These are phyloP conservation scores for Athrips mouffetella DNA, from an alignment of 2,888 invertebrate genomes.

Conservation along the genomic window DNA sequence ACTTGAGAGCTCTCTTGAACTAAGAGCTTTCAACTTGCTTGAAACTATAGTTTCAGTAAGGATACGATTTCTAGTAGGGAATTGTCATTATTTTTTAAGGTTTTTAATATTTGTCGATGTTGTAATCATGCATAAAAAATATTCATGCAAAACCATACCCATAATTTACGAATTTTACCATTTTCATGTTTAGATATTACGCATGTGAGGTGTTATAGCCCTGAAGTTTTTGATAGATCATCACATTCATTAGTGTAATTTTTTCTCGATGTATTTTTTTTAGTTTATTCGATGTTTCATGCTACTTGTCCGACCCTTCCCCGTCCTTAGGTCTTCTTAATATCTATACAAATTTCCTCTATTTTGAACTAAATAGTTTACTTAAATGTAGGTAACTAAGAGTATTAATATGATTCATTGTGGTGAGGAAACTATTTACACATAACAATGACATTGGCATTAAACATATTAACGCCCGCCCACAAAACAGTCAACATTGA, in stretches of 20 bases:
- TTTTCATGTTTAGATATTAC: conserved; percentile 25
- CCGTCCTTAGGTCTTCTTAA: conserved; percentile 42
- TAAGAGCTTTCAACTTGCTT: too few relatives aligned
- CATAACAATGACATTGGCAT: not conserved
- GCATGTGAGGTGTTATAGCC: conserved; percentile 50
- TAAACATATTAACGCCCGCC: not conserved
- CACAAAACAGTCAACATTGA: not conserved
- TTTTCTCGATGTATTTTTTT: conserved; percentile 37
- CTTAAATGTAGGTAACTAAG: too few relatives aligned
- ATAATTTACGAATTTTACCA: conserved; percentile 14
- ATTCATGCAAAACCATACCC: conserved; percentile 23
- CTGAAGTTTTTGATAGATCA: conserved; percentile 24
- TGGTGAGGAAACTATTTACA: conserved; percentile 15
- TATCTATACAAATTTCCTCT: conserved; percentile 1
- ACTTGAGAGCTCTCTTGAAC: too few relatives aligned
- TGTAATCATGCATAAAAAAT: conserved; percentile 43
- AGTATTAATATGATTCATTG: conserved; percentile 21
- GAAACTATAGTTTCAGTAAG: too few relatives aligned
- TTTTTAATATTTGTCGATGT: conserved; percentile 38
- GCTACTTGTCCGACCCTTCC: conserved; percentile 31
- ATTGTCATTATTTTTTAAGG: too few relatives aligned
- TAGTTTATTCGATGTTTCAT: conserved; percentile 44
- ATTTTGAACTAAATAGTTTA: too few relatives aligned
- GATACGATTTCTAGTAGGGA: too few relatives aligned
- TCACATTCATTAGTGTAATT: conserved; percentile 39